phyloP scores from a whole-genome alignment of 2,113 vertebrate genomes.

The Trochalopteron elliotii region DNA sequence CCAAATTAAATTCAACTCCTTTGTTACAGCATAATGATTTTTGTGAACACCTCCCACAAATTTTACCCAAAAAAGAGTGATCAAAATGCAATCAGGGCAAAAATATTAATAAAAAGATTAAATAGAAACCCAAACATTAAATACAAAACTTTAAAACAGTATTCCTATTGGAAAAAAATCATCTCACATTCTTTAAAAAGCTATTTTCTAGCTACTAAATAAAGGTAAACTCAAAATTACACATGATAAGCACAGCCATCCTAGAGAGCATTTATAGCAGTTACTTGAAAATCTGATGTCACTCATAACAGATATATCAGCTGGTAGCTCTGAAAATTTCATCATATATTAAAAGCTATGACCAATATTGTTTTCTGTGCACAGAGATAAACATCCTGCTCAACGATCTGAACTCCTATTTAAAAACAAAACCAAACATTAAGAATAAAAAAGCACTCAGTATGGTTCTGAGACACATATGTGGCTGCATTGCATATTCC shows the following conservation, averaged over 20 bases:
- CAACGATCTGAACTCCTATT: conserved; percentile 40
- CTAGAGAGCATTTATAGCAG: background rate
- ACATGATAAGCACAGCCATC: background rate
- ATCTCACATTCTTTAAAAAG: background rate
- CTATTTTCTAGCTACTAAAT: background rate
- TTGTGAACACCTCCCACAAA: background rate
- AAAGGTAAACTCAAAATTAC: background rate
- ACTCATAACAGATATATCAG: background rate
- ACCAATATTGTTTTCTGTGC: conserved; percentile 58
- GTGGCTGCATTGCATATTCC: conserved; percentile 60
- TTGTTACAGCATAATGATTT: background rate
- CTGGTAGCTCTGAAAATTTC: background rate
- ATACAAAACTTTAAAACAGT: background rate
- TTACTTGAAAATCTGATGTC: conserved; percentile 31
- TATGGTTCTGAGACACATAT: conserved; percentile 44
- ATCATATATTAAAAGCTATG: background rate
- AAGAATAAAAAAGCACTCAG: conserved; percentile 50
- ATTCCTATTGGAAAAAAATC: background rate
- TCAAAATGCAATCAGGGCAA: background rate
- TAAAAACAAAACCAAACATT: conserved; percentile 65
- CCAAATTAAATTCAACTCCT: background rate
- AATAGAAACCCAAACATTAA: background rate
- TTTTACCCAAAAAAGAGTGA: background rate
- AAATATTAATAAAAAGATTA: background rate
- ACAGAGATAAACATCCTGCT: conserved; percentile 65